Conservation (phyloP, 2,888 invertebrate species). For the Camponotus fellah region DNA sequence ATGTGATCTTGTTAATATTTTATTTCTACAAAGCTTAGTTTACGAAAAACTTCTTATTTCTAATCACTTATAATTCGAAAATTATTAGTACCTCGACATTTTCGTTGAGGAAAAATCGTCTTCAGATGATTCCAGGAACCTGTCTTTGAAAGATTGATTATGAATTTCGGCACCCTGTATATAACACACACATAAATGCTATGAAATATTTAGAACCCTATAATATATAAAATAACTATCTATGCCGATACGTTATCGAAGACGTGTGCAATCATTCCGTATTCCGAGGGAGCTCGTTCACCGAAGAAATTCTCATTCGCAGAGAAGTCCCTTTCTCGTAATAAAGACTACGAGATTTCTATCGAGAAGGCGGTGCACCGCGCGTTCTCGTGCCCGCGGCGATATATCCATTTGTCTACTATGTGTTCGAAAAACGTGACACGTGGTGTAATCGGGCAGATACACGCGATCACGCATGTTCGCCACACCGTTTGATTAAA, state of each 20-base stretch:
- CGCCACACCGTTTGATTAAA: conserved; percentile 48
- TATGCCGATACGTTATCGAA: conserved; percentile 17
- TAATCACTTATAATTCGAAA: too few relatives aligned
- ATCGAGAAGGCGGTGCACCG: conserved; percentile 55
- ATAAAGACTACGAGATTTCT: conserved; percentile 62
- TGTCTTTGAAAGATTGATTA: too few relatives aligned
- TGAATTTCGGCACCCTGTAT: background rate
- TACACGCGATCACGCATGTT: conserved; percentile 72
- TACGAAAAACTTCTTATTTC: too few relatives aligned
- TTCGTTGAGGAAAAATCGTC: too few relatives aligned
- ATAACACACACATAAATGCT: background rate
- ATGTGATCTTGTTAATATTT: too few relatives aligned
- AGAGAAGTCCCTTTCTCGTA: conserved; percentile 12
- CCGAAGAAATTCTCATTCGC: conserved; percentile 57
- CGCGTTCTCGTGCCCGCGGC: conserved; percentile 55
- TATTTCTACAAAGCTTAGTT: too few relatives aligned
- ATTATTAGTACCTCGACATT: too few relatives aligned
- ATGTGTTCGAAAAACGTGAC: conserved; percentile 63
- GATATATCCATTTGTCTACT: conserved; percentile 63
- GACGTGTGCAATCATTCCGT: background rate
- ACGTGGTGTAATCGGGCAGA: conserved; percentile 62
- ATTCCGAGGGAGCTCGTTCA: conserved; percentile 47
- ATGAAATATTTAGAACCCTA: conserved; percentile 26
- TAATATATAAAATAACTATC: conserved; percentile 7
- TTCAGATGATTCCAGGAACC: too few relatives aligned